Percentiles rank a stretch among this genome's conserved stretches.
These are phyloP conservation scores for Kryptolebias ocellatus DNA, from an alignment of 2,797 vertebrate genomes.

Conservation along the genomic window DNA sequence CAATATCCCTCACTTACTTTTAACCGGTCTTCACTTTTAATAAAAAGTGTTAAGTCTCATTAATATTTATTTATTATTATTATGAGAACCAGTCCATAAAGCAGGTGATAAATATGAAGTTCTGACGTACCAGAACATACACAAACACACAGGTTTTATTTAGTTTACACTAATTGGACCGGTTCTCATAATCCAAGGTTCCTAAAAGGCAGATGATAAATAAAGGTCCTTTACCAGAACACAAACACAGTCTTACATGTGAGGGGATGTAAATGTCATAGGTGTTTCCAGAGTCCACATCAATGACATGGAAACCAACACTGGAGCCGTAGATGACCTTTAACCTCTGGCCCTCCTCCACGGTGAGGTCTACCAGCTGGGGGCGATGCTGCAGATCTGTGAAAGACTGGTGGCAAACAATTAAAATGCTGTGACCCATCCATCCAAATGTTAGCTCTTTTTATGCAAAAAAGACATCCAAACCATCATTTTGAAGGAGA, in stretches of 20 bases:
- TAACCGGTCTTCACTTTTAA: not conserved
- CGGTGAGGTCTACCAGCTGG: slow-evolving; percentile 94
- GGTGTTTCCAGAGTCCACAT: slow-evolving; percentile 97
- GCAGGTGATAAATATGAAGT: not conserved
- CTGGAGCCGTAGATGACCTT: slow-evolving; percentile 99
- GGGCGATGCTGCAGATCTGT: slow-evolving; percentile 97
- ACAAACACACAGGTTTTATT: not conserved
- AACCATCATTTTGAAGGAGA: too few relatives aligned
- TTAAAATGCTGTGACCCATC: not conserved
- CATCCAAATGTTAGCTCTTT: not conserved
- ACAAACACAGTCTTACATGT: slow-evolving; percentile 74
- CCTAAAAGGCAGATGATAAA: not conserved
- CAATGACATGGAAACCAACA: slow-evolving; percentile 97
- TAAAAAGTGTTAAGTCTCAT: not conserved
- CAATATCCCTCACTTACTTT: not conserved
- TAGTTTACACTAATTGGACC: too few relatives aligned
- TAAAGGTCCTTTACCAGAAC: not conserved
- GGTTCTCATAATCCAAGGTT: too few relatives aligned
- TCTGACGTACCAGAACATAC: not conserved
- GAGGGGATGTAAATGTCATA: slow-evolving; percentile 99
- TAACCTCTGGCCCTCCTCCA: slow-evolving; percentile 97
- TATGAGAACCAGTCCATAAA: not conserved
- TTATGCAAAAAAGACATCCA: too few relatives aligned
- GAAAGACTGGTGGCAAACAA: slow-evolving; percentile 87
- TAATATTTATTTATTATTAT: not conserved